phyloP scores from a whole-genome alignment of 2,797 vertebrate species.

The Naso thynnoides region DNA sequence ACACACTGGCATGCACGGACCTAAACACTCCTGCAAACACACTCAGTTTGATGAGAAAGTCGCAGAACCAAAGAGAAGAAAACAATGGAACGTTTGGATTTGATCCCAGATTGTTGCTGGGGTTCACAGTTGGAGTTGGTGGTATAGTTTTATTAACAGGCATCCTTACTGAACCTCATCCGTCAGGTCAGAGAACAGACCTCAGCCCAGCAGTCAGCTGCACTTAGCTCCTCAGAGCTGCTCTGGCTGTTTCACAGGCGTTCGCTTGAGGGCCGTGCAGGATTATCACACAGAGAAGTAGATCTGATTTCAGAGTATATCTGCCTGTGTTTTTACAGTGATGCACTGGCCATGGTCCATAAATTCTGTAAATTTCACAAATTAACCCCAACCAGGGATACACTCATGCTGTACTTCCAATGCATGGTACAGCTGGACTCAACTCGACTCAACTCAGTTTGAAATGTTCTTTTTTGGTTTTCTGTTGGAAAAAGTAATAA shows the following conservation, averaged over 20 bases:
- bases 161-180: conserved; percentile 51
- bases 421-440: not conserved
- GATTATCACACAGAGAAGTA: conserved; percentile 29
- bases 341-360: conserved; percentile 9
- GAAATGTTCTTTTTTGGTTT: not conserved
- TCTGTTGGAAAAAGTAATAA: too few species aligned
- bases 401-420: not conserved
- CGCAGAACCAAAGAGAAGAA: conserved; percentile 57
- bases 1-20: conserved; percentile 2
- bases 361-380: conserved; percentile 36
- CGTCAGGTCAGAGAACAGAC: conserved; percentile 31
- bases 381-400: conserved; percentile 20
- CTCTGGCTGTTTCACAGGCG: not conserved
- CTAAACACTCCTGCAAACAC: conserved; percentile 17
- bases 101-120: conserved; percentile 48
- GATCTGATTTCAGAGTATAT: conserved; percentile 52
- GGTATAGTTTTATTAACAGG: conserved; percentile 59
- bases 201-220: conserved; percentile 29
- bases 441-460: not conserved
- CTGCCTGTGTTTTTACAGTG: conserved; percentile 25
- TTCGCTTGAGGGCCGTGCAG: conserved; percentile 17
- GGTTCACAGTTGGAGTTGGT: conserved; percentile 50
- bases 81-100: conserved; percentile 64
- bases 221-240: not conserved
- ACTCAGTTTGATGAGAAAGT: conserved; percentile 40